These are phyloP conservation scores for Drosophila prostipennis DNA, from an alignment of 2,888 invertebrate genomes.

Conservation along the genomic window DNA sequence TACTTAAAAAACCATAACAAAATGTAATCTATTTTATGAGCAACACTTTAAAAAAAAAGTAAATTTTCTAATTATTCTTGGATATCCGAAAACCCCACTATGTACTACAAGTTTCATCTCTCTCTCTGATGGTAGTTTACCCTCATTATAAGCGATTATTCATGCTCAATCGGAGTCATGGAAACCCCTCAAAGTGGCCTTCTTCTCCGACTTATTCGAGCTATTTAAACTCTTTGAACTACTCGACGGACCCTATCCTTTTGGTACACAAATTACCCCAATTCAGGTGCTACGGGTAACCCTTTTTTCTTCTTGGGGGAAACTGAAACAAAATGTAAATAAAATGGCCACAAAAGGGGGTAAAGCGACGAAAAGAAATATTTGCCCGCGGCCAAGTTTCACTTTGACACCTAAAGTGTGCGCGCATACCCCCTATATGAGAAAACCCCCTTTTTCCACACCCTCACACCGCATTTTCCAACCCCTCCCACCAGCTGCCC, in stretches of 20 bases:
- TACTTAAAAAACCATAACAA: too few species aligned
- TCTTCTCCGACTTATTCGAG: constrained; percentile 2
- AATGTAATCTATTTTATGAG: too few species aligned
- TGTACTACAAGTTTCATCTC: background rate
- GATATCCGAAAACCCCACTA: constrained; percentile 1
- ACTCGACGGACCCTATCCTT: constrained; percentile 22
- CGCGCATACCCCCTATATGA: constrained; percentile 56
- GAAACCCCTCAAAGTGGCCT: constrained; percentile 17
- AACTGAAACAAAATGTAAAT: constrained; percentile 64
- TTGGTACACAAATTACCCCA: constrained; percentile 62
- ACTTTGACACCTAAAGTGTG: constrained; percentile 80
- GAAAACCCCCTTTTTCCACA: background rate
- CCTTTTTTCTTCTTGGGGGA: constrained; percentile 8
- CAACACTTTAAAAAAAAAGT: too few species aligned
- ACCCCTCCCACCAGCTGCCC: constrained; percentile 23
- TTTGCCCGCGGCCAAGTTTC: constrained; percentile 46
- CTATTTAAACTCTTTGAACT: constrained; percentile 36
- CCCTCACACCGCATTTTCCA: background rate
- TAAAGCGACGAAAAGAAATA: constrained; percentile 30
- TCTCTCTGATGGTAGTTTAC: constrained; percentile 11
- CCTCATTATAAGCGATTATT: constrained; percentile 29
- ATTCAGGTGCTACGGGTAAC: constrained; percentile 48
- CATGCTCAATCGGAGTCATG: constrained; percentile 18
- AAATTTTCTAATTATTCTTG: too few species aligned
- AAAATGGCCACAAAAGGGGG: constrained; percentile 71